These are phyloP conservation scores for Trissonchulus sp. DNA, from an alignment of 2,888 invertebrate genomes.

Conservation along the genomic window DNA sequence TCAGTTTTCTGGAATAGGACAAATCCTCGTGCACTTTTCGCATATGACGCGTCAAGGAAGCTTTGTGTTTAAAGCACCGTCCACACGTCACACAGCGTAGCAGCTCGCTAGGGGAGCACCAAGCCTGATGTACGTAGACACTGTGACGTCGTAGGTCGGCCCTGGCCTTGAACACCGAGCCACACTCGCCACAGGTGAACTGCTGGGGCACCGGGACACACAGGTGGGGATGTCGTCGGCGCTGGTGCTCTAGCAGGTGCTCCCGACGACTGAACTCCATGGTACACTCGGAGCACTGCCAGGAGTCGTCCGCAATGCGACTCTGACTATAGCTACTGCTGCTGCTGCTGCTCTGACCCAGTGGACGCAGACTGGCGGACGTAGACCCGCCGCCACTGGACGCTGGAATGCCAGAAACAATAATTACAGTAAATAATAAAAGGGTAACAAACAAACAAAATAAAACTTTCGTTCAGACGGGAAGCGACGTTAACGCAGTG, in stretches of 20 bases:
- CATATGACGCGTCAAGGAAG: background rate
- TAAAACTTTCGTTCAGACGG: no score
- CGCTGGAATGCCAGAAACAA: no score
- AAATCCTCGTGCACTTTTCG: background rate
- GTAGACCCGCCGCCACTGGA: no score
- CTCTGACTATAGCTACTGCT: background rate
- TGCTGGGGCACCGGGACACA: background rate
- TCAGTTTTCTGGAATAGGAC: no score
- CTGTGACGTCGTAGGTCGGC: background rate
- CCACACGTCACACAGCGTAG: background rate
- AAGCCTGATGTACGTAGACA: background rate
- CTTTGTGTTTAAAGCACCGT: background rate
- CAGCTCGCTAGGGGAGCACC: background rate
- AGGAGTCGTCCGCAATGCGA: background rate
- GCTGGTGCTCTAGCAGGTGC: background rate
- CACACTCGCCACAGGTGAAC: background rate
- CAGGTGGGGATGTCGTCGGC: background rate
- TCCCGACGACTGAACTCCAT: slow-evolving; percentile 3
- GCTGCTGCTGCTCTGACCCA: no score
- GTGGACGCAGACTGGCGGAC: no score
- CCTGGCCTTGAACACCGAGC: background rate
- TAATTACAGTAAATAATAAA: no score
- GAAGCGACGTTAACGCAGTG: no score
- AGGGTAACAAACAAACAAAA: no score
- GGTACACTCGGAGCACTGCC: slow-evolving; percentile 4